Conservation (phyloP, 2,797 vertebrate species). For the Delichon dasypus region DNA sequence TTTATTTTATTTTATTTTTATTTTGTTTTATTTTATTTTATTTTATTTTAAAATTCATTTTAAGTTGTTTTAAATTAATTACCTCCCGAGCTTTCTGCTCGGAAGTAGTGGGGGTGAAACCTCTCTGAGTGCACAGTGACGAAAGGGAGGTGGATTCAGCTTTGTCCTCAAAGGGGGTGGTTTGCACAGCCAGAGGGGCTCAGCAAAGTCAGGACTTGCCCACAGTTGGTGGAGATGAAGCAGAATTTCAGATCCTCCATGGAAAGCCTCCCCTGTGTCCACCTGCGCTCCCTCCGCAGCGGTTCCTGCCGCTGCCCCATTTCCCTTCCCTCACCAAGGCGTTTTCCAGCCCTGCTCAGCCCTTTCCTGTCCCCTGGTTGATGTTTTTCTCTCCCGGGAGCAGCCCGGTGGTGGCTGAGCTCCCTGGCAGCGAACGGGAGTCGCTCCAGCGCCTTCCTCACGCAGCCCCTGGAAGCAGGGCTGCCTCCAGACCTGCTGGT, state of each 20-base stretch:
- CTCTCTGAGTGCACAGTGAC: accelerated
- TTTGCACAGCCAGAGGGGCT: too few species aligned
- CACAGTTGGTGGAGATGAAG: background rate
- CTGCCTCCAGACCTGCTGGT: background rate
- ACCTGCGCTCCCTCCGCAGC: background rate
- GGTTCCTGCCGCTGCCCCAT: background rate
- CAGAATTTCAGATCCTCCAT: background rate
- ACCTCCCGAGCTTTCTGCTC: background rate
- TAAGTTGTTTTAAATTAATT: background rate
- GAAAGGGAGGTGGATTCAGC: background rate
- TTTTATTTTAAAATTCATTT: too few species aligned
- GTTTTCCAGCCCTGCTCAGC: background rate
- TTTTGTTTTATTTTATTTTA: too few species aligned
- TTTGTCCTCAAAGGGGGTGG: background rate
- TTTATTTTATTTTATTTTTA: too few species aligned
- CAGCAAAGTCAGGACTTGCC: background rate
- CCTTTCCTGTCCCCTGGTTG: background rate
- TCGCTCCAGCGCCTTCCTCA: background rate
- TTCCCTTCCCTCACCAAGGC: background rate
- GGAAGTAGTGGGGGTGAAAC: background rate
- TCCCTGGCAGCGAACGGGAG: background rate
- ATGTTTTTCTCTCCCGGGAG: background rate
- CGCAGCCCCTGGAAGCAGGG: background rate
- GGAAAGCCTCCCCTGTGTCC: background rate
- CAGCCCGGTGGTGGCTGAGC: background rate